These are phyloP conservation scores for Stenurella melanura DNA, from an alignment of 2,888 invertebrate genomes.

Conservation along the genomic window DNA sequence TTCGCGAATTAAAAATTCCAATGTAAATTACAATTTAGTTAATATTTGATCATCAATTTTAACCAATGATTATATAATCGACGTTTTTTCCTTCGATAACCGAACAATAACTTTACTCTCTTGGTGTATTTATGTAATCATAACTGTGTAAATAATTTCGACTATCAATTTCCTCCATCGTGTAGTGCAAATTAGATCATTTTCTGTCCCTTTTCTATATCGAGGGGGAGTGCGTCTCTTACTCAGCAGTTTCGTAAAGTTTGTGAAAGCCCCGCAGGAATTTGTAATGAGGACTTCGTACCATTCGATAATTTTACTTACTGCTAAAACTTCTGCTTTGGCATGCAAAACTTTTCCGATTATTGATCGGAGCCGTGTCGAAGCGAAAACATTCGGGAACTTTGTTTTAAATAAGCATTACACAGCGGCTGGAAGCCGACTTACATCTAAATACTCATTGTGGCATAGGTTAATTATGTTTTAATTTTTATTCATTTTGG, in stretches of 20 bases:
- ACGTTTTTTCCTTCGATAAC: not conserved
- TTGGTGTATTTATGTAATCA: not conserved
- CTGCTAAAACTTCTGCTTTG: constrained; percentile 66
- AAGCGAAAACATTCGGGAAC: constrained; percentile 29
- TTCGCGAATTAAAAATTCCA: no score
- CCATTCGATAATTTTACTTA: constrained; percentile 68
- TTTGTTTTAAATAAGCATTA: constrained; percentile 15
- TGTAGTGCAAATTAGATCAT: constrained; percentile 10
- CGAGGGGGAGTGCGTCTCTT: constrained; percentile 42
- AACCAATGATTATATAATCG: no score
- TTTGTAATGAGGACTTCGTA: constrained; percentile 66
- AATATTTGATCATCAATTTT: no score
- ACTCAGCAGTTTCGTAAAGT: constrained; percentile 54
- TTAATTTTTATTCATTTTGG: not conserved
- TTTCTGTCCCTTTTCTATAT: constrained; percentile 27
- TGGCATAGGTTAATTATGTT: not conserved
- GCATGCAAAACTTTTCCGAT: constrained; percentile 66
- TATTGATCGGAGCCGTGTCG: constrained; percentile 56
- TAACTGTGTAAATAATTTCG: constrained; percentile 20
- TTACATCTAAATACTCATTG: not conserved
- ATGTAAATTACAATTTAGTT: no score
- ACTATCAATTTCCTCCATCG: constrained; percentile 25
- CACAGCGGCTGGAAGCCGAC: not conserved
- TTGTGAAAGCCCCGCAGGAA: constrained; percentile 64
- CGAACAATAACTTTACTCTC: not conserved